Evolutionary conservation across 2,113 vertebrate genomes (phyloP).

Genomic region (Gracilinanus agilis): DNA sequence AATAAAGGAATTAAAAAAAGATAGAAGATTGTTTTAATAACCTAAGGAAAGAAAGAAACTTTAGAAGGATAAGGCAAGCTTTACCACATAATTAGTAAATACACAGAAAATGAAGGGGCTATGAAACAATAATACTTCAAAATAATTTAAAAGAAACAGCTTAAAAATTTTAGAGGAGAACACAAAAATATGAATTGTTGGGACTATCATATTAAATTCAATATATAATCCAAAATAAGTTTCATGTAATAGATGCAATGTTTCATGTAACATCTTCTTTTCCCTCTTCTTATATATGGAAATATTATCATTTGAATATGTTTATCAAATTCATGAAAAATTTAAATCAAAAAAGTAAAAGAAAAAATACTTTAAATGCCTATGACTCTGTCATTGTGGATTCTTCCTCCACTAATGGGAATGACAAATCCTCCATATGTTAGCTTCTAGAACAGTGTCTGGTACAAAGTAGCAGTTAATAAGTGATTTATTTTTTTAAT

Average conservation of each 20-base stretch:
- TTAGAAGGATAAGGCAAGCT: not conserved
- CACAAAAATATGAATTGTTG: not conserved
- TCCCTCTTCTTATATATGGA: not conserved
- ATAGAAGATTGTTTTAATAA: not conserved
- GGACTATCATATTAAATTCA: not conserved
- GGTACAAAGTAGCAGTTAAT: not conserved
- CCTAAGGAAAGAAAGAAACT: not conserved
- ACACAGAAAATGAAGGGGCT: not conserved
- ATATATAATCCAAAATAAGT: not conserved
- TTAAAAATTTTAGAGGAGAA: not conserved
- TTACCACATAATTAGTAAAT: not conserved
- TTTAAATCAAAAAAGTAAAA: not conserved
- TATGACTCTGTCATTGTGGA: not conserved
- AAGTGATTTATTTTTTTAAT: not conserved
- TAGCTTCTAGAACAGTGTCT: not conserved
- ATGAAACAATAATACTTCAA: not conserved
- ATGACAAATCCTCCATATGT: not conserved
- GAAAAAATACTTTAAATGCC: not conserved
- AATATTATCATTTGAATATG: not conserved
- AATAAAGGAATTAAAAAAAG: not conserved
- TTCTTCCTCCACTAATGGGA: not conserved
- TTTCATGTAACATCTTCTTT: not conserved
- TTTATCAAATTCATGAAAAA: not conserved
- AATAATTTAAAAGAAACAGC: not conserved
- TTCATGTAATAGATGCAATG: not conserved